Base-by-base conservation (phyloP, 2,888 invertebrate genomes). In the Onchidella celtica region DNA sequence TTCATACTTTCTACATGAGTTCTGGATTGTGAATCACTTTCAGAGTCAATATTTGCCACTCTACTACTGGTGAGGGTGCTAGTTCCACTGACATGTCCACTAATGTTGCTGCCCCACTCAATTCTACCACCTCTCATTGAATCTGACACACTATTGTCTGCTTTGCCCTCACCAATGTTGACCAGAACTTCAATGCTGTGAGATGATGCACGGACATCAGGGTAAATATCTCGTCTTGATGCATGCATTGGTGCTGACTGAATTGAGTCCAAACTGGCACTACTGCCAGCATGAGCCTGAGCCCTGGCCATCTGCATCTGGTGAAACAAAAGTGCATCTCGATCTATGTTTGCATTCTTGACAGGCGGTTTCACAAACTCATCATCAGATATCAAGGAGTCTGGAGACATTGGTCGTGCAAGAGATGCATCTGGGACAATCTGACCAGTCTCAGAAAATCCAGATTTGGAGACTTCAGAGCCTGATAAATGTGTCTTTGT, bases 111-210 rank as follows among this genome's bases (percentile, higher is more conserved):
- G n/a, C 75, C 69, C 24, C 34, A n/a, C 34, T n/a, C 32, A 9
- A 73, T 65, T 66, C 66, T 38, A 4, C 81, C 68, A 21, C 32
- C 59, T n/a, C 29, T 55, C 9, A 61, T 17, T 47, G 81, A 74
- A 32, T 69, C 69, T 40, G 63, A 55, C n/a, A 36, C 21, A n/a
- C 32, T 9, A n/a, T 27, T 66, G 1, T 24, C 0, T n/a, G 4
- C 27, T 63, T 55, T 24, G 17, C 70, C 55, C 21, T 47, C 61
- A 66, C 68, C 57, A 17, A 68, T 32, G 66, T 90, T 88, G 34
- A 91, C 85, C 9, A 91, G 84, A 3, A 91, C 91, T 81, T 91
- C 91, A 73, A 91, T 90, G 76, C 91, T 91, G 66, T 89, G 89
- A 47, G 90, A 90, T 1, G 90, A 87, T n/a, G 88, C 83, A 29